Conservation (phyloP, 2,113 vertebrate species). For the Istiophorus platypterus region DNA sequence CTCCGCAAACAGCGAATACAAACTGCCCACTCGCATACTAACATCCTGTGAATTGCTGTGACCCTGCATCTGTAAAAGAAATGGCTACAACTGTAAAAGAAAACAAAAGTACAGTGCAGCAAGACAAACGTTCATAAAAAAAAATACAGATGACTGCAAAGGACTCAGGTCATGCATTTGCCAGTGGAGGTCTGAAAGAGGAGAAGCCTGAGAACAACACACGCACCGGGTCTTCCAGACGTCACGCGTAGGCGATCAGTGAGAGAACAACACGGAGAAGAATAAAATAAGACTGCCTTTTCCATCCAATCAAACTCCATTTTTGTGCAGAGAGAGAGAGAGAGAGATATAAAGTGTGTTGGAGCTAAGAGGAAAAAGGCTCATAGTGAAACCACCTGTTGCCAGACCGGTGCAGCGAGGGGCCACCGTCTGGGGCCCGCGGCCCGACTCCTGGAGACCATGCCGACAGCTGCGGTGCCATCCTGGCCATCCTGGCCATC, state of each 20-base stretch:
- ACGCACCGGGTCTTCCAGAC: slow-evolving; percentile 50
- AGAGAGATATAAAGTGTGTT: not conserved
- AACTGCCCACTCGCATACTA: slow-evolving; percentile 59
- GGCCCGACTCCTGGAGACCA: slow-evolving; percentile 43
- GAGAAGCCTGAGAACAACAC: slow-evolving; percentile 71
- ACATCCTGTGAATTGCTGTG: slow-evolving; percentile 38
- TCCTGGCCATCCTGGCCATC: slow-evolving; percentile 58
- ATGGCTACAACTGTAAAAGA: slow-evolving; percentile 27
- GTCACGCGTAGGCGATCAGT: slow-evolving; percentile 52
- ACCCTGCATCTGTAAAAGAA: slow-evolving; percentile 37
- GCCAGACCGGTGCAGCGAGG: slow-evolving; percentile 3
- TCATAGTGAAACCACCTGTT: slow-evolving; percentile 64
- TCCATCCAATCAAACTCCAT: slow-evolving; percentile 56
- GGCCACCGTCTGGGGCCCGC: not conserved
- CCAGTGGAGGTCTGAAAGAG: slow-evolving; percentile 51
- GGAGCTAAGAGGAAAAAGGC: slow-evolving; percentile 17
- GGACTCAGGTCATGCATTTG: slow-evolving; percentile 30
- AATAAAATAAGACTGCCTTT: slow-evolving; percentile 48
- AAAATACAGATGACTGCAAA: slow-evolving; percentile 57
- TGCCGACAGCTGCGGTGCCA: slow-evolving; percentile 63
- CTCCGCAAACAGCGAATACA: slow-evolving; percentile 45
- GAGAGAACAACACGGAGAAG: slow-evolving; percentile 30
- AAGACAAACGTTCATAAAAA: slow-evolving; percentile 32
- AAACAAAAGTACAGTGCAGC: not conserved
- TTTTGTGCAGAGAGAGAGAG: slow-evolving; percentile 23